Evolutionary conservation across 2,888 invertebrate genomes (phyloP).

Genomic region (Colostygia pectinataria): DNA sequence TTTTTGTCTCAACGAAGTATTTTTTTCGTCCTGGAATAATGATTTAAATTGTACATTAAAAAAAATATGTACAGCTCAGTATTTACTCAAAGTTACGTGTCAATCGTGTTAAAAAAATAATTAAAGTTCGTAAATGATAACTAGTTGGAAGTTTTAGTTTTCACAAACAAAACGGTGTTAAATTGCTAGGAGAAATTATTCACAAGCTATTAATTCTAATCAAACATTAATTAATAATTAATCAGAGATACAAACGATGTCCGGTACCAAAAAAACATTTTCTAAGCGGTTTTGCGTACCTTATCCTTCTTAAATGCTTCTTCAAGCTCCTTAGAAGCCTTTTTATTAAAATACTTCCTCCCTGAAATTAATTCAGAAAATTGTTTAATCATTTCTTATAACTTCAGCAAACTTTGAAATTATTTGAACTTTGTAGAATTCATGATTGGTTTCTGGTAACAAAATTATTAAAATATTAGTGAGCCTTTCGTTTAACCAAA

Average conservation of each 20-base stretch:
- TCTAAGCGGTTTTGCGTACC: slow-evolving; percentile 21
- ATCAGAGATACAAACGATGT: too few relatives aligned
- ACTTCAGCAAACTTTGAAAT: slow-evolving; percentile 10
- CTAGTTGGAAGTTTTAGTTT: too few relatives aligned
- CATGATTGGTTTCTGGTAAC: slow-evolving; percentile 11
- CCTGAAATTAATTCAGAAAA: slow-evolving; percentile 38
- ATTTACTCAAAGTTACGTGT: too few relatives aligned
- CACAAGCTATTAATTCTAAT: too few relatives aligned
- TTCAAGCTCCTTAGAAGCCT: slow-evolving; percentile 34
- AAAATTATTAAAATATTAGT: slow-evolving; percentile 4
- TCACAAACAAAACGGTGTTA: too few relatives aligned
- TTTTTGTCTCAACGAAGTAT: slow-evolving; percentile 92
- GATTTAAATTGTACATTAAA: not conserved
- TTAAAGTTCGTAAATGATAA: too few relatives aligned
- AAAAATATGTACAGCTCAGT: too few relatives aligned
- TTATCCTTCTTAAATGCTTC: slow-evolving; percentile 32
- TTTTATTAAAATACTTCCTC: slow-evolving; percentile 36
- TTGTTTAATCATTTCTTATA: slow-evolving; percentile 16
- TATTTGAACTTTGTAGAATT: slow-evolving; percentile 14
- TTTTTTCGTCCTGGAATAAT: slow-evolving; percentile 84
- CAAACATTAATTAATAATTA: too few relatives aligned
- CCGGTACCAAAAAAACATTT: not conserved
- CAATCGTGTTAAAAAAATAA: too few relatives aligned
- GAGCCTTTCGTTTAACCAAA: not conserved
- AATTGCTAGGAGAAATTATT: too few relatives aligned